These are phyloP conservation scores for Tetraneura akinire DNA, from an alignment of 1,140 invertebrate genomes.

Conservation along the genomic window DNA sequence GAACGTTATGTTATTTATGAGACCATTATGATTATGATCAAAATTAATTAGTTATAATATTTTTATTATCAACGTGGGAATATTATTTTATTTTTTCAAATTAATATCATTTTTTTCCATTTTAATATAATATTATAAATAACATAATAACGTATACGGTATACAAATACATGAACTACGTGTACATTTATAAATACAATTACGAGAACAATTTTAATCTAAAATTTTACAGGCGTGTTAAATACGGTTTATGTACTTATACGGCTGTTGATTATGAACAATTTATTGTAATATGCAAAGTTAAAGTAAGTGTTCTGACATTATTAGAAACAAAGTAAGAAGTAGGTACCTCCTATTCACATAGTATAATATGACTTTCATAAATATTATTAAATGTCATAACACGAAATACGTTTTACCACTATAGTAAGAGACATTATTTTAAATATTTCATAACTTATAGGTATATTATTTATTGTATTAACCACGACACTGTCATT, in stretches of 20 bases:
- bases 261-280: constrained; percentile 11
- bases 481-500: no score
- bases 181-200: neutral
- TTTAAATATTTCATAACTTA: neutral
- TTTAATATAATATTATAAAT: no score
- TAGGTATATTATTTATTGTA: neutral
- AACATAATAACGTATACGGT: no score
- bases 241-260: neutral
- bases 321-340: constrained; percentile 27
- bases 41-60: no score
- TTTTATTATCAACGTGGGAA: no score
- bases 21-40: no score
- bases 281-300: constrained; percentile 3
- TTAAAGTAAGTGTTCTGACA: constrained; percentile 24
- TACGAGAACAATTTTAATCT: neutral
- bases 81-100: no score
- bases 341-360: neutral
- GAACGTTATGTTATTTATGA: no score
- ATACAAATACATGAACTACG: no score
- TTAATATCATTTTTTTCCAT: no score
- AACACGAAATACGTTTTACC: constrained; percentile 1
- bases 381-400: constrained; percentile 33
- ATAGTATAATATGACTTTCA: neutral
- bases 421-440: neutral
- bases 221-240: neutral